Base-by-base conservation (phyloP, 1,140 invertebrate genomes). In the Drosophila prosaltans region DNA sequence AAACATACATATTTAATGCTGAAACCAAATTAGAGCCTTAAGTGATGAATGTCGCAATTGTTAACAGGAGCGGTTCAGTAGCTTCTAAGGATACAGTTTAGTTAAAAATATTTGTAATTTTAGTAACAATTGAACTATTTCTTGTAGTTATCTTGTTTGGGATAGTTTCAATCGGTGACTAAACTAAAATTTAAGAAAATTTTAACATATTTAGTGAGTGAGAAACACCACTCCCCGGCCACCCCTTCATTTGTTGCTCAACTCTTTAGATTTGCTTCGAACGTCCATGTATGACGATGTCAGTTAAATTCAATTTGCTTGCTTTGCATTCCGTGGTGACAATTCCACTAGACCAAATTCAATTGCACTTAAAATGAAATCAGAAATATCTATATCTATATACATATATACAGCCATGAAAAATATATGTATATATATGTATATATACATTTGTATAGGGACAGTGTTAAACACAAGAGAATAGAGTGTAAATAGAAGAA, bases 21-120 rank as follows among this genome's bases (percentile, higher is more conserved):
- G 45, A 51, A 51, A 51, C 45, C 45, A 51, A 51, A 51, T 51
- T 51, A 26, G 45, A 24, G 45, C 16, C 45, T 51, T 51, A 51
- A 51, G 45, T 51, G 45, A 51, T 51, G 21, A 51, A 51, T 51
- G 45, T 51, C 21, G 21, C 45, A 51, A 51, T 51, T 51, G 45
- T 10, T 26, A 10, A 0, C 21, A 51, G 45, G 45, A 26, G 21
- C 45, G 21, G 21, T 51, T 26, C 45, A 51, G 21, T 9, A 51
- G 21, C 7, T 16, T 16, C 16, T 51, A 26, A 3, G 6, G 32
- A 36, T 3, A 36, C 28, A 30, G 28, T 30, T 16, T 16, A 16
- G 16, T 16, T 16, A 16, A 16, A 16, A 16, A 16, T 16, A 16
- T 16, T 16, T 16, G 16, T 16, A 16, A 16, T 16, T 16, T 16